phyloP scores from a whole-genome alignment of 2,113 vertebrate species.

The Silurus meridionalis region DNA sequence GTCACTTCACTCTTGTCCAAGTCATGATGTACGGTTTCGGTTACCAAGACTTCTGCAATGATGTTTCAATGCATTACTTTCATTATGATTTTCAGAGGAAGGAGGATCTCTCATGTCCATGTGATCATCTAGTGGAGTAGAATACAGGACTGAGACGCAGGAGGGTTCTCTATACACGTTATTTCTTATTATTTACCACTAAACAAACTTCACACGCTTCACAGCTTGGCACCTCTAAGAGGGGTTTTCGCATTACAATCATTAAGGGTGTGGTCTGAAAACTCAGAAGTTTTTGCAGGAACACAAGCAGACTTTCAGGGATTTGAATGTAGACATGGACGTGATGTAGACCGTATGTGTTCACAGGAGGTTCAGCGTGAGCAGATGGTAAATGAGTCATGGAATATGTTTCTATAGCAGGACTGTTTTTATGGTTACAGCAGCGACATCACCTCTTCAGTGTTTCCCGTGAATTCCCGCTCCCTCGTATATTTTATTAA shows the following conservation, averaged over 20 bases:
- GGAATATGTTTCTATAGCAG: background rate
- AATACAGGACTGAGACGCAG: too few relatives aligned
- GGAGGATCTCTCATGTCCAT: background rate
- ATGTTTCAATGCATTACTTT: background rate
- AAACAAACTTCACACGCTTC: background rate
- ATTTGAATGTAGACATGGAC: background rate
- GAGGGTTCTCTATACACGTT: background rate
- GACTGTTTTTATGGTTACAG: background rate
- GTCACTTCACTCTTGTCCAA: background rate
- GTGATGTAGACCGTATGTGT: background rate
- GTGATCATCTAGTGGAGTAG: background rate
- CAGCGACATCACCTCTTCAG: background rate
- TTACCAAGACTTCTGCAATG: background rate
- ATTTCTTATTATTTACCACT: background rate
- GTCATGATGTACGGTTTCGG: background rate
- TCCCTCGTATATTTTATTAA: too few relatives aligned
- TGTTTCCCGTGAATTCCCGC: too few relatives aligned
- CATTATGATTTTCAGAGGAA: constrained; percentile 5
- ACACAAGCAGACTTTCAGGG: too few relatives aligned
- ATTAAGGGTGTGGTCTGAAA: too few relatives aligned
- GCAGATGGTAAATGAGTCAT: background rate
- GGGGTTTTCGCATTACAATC: background rate
- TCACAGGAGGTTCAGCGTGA: background rate
- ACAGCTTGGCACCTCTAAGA: background rate
- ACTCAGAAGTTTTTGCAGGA: too few relatives aligned